These are phyloP conservation scores for Sinohyriopsis cumingii DNA, from an alignment of 2,888 invertebrate species.

Conservation along the genomic window DNA sequence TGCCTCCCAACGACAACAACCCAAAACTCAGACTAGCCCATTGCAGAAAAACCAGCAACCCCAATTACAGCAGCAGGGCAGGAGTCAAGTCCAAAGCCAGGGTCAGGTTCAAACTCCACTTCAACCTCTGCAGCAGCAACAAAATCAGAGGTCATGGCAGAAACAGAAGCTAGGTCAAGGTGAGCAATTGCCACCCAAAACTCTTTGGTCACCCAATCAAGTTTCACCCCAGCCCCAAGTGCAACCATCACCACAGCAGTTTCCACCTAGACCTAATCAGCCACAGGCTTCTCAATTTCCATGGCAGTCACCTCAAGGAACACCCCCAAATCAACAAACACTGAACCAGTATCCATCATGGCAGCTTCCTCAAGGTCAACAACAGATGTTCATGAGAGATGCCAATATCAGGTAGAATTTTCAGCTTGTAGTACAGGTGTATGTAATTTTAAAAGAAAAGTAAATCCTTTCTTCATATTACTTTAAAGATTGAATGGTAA, in stretches of 20 bases:
- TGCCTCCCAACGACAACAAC: constrained; percentile 26
- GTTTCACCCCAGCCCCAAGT: constrained; percentile 1
- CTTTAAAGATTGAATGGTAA: too few relatives aligned
- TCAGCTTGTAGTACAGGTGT: too few relatives aligned
- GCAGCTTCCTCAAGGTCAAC: too few relatives aligned
- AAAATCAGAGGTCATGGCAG: constrained; percentile 16
- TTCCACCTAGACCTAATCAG: constrained; percentile 15
- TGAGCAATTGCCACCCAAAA: constrained; percentile 1
- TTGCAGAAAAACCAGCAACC: constrained; percentile 20
- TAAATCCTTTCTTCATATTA: too few relatives aligned
- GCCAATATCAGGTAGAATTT: too few relatives aligned
- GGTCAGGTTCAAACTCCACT: too few relatives aligned
- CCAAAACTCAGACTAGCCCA: constrained; percentile 10
- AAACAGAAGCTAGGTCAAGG: neutral
- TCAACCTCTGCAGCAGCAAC: constrained; percentile 10
- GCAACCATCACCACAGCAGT: constrained; percentile 1
- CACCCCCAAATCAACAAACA: neutral
- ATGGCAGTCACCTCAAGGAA: constrained; percentile 26
- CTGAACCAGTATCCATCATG: too few relatives aligned
- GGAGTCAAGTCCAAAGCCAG: too few relatives aligned
- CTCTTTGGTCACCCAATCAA: neutral
- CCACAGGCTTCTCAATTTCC: constrained; percentile 14
- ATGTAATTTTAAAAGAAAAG: too few relatives aligned
- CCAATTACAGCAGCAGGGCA: too few relatives aligned
- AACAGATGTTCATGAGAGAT: too few relatives aligned